A percentile compares a stretch with the other conserved stretches of the same genome.
These are phyloP conservation scores for Embiotoca jacksoni DNA, from an alignment of 2,113 vertebrate species.

Conservation along the genomic window DNA sequence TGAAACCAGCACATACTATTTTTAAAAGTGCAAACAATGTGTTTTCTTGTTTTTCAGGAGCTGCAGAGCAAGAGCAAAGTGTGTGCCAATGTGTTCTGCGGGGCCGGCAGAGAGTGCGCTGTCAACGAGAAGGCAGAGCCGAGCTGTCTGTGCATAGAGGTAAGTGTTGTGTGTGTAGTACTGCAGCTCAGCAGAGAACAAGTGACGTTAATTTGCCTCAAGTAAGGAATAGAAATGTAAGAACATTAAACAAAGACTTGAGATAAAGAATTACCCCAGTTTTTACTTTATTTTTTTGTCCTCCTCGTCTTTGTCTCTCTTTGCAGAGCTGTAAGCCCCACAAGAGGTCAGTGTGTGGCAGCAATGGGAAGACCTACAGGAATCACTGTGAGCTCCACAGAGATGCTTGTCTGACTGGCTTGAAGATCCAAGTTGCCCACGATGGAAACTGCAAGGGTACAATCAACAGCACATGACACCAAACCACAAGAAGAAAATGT, in stretches of 20 bases:
- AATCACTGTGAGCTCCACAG: constrained; percentile 98
- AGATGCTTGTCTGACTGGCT: constrained; percentile 96
- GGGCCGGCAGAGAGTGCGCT: constrained; percentile 95
- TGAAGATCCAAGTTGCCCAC: constrained; percentile 97
- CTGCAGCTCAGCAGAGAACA: background rate
- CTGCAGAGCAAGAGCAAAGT: constrained; percentile 96
- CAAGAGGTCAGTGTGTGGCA: constrained; percentile 97
- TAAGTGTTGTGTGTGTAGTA: constrained; percentile 58
- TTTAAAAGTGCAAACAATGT: background rate
- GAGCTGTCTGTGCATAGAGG: constrained; percentile 97
- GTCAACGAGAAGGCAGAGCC: constrained; percentile 97
- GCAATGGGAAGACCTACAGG: constrained; percentile 96
- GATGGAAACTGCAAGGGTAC: constrained; percentile 97
- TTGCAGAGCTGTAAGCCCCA: constrained; percentile 95
- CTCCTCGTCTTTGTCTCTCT: constrained; percentile 7
- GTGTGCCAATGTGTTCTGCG: constrained; percentile 98
- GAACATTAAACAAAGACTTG: background rate
- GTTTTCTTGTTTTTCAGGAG: constrained; percentile 80
- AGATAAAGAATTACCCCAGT: background rate
- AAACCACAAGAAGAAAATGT: background rate
- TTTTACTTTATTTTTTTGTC: background rate
- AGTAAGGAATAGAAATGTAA: background rate
- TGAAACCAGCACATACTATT: constrained; percentile 17
- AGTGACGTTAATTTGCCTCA: too few relatives aligned
- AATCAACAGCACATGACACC: background rate